These are phyloP conservation scores for Gadus macrocephalus DNA, from an alignment of 2,113 vertebrate species.

Conservation along the genomic window DNA sequence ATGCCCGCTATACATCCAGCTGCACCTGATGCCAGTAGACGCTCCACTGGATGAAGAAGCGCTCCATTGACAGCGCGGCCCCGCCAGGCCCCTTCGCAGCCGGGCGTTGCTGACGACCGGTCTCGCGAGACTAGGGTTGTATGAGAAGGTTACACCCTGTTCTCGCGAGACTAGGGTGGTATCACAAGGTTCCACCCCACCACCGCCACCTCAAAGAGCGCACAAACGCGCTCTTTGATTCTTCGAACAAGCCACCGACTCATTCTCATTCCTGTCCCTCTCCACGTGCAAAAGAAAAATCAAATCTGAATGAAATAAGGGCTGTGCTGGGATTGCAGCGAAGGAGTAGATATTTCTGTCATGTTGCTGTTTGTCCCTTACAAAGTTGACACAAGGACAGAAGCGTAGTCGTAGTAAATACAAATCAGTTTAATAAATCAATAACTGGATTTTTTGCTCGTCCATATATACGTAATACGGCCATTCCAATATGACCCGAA, in stretches of 20 bases:
- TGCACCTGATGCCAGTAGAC: conserved; percentile 44
- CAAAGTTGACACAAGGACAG: conserved; percentile 9
- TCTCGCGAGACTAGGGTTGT: too few species aligned
- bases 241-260: conserved; percentile 41
- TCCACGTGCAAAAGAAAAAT: conserved; percentile 18
- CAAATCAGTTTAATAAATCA: conserved; percentile 77
- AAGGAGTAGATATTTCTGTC: conserved; percentile 15
- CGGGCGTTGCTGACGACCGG: too few species aligned
- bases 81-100: too few species aligned
- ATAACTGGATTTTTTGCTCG: conserved; percentile 46
- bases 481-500: conserved; percentile 50
- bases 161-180: too few species aligned
- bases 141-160: too few species aligned
- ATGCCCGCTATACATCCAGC: conserved; percentile 33
- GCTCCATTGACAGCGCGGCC: conserved; percentile 44
- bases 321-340: conserved; percentile 37
- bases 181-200: background rate
- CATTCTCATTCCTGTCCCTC: conserved; percentile 56
- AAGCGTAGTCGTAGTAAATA: conserved; percentile 41
- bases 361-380: conserved; percentile 19
- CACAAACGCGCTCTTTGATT: conserved; percentile 62
- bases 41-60: conserved; percentile 42
- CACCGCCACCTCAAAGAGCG: conserved; percentile 32
- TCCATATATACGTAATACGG: conserved; percentile 69
- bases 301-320: conserved; percentile 36